Base-by-base conservation (phyloP, 2,113 vertebrate species). In the Danio rerio region DNA sequence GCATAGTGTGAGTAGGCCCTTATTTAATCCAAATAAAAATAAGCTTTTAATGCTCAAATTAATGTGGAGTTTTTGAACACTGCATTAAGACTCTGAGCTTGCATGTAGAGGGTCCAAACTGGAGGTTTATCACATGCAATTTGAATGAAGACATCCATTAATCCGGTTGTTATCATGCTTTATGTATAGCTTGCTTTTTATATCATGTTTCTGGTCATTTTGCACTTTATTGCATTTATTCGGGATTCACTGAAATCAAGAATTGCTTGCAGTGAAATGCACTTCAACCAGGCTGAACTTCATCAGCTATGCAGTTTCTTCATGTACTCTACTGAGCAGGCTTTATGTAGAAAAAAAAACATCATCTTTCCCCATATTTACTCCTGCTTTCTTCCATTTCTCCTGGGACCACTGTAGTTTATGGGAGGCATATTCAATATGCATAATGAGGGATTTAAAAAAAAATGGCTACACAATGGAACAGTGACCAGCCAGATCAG, bases 131-230 rank as follows among this genome's bases (percentile, higher is more conserved):
- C 80, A 2, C 40, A 63, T 93, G 40, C 91, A 93, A 93, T 87
- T 89, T 92, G 91, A 6, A 92, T 73, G 80, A 90, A 18, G 88
- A 90, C 90, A 90, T 92, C 91, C 91, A 93, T 93, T 92, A 90
- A 94, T 93, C 88, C 89, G 79, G 89, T 91, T 93, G 91, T 92
- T 89, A 88, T 86, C 88, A 91, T 91, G 88, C 86, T 87, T 92
- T 91, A 92, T 93, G 90, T 90, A 92, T 91, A 92, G 85, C 80
- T 83, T 71, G 6, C 90, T 82, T 85, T 83, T 85, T 90, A 90
- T 91, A 88, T 88, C 43, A 52, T 78, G 65, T 71, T 53, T 61
- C 55, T 83, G 78, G 86, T 84, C 68, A 76, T 61, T 71, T 72
- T 82, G 53, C 88, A 84, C 86, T 89, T 88, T 81, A 81, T 85